Base-by-base conservation (phyloP, 1,140 invertebrate species). In the Adoxophyes honmai region DNA sequence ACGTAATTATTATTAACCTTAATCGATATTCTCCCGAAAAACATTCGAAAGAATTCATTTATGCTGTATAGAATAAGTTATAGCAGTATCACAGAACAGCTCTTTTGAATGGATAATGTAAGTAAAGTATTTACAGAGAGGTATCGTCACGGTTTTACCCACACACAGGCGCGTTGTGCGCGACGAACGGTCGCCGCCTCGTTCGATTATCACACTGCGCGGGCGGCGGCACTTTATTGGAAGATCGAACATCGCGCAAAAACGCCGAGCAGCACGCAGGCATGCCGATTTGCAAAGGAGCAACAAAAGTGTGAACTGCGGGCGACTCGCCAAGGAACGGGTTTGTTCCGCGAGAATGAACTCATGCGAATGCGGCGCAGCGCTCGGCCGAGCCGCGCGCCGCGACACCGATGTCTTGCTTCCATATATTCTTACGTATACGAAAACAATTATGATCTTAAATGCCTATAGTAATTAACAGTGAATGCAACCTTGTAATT, bases 281-380 rank as follows among this genome's bases (percentile, higher is more conserved):
- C 67, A 75, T 60, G 65, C 64, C 64, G 72, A 76, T 81, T 76
- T 76, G 73, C 68, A 81, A 75, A 78, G 66, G 69, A 81, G 64
- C 72, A 81, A 86, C 62, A 78, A 72, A 61, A 73, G 61, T 13
- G 34, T 14, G 36, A 55, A 73, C 44, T 35, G 55, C 67, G 56
- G 66, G 55, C 67, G 64, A 68, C 33, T 57, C 61, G 63, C 64
- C 57, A 57, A 42, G 52, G 60, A 78, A 84, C 79, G 63, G 57
- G 81, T 81, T 81, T 64, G 64, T 61, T 66, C 66, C 68, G 73
- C 73, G 78, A 78, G 81, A 85, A 81, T 76, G 71, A 62, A 71
- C 69, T 57, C 66, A 79, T 76, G 78, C 77, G 65, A 78, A 77
- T 74, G 66, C 70, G 66, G 58, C 68, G 70, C 63, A 74, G 70